Percentiles rank a stretch among this genome's conserved stretches.
Conservation (phyloP, 2,797 vertebrate genomes). For the Taeniopygia guttata region DNA sequence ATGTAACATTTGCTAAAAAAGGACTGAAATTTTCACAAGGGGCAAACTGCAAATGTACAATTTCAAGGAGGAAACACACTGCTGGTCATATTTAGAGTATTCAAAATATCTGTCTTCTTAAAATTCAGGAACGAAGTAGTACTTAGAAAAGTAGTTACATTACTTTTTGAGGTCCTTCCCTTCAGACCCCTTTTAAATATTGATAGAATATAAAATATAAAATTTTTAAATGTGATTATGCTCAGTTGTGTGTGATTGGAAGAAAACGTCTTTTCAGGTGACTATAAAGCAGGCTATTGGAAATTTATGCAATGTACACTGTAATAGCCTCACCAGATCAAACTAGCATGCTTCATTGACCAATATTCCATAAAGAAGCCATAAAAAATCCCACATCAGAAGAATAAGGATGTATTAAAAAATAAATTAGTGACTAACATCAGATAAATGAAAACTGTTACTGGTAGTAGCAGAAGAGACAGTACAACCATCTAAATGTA, state of each 20-base stretch:
- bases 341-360: background rate
- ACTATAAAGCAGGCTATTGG: background rate
- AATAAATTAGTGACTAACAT: background rate
- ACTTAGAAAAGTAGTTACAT: background rate
- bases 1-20: background rate
- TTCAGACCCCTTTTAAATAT: rapidly evolving
- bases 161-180: background rate
- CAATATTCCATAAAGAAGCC: background rate
- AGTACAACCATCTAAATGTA: background rate
- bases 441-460: background rate
- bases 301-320: background rate
- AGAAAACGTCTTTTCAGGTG: background rate
- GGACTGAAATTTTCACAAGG: background rate
- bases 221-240: background rate
- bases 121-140: background rate
- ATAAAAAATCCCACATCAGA: background rate
- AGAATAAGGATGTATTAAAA: background rate
- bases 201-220: background rate
- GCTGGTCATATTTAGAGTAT: background rate
- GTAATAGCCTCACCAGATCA: background rate
- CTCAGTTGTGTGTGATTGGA: rapidly evolving
- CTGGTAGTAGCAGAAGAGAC: rapidly evolving
- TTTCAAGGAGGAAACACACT: background rate
- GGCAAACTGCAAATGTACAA: background rate
- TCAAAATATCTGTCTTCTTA: background rate